Conservation (phyloP, 2,113 vertebrate species). For the Laticauda laticaudata region DNA sequence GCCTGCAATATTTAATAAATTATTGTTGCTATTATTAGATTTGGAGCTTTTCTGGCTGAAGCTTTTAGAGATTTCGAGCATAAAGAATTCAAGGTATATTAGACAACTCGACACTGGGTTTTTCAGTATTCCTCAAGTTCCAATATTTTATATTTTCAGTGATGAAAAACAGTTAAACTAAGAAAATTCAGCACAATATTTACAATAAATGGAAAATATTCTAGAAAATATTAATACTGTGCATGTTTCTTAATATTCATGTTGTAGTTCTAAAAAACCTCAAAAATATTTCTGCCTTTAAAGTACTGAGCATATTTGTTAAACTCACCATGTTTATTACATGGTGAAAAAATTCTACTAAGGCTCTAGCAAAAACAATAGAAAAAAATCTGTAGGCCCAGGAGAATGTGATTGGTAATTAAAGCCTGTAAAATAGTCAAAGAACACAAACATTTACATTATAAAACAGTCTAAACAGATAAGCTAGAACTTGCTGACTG, state of each 20-base stretch:
- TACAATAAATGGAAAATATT: neutral
- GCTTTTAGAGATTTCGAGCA: neutral
- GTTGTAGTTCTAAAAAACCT: neutral
- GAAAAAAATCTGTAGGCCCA: slow-evolving; percentile 29
- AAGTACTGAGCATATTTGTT: slow-evolving; percentile 1
- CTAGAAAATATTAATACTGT: neutral
- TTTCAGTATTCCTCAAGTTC: neutral
- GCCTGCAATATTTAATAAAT: neutral
- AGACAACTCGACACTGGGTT: neutral
- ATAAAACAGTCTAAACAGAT: slow-evolving; percentile 73
- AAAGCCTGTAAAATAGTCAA: slow-evolving; percentile 58
- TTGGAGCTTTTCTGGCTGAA: neutral
- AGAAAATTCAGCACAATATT: neutral
- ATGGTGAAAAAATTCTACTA: neutral
- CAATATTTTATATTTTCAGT: neutral
- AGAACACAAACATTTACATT: slow-evolving; percentile 72
- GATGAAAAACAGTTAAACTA: neutral
- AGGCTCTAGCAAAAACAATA: slow-evolving; percentile 1
- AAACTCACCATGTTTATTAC: slow-evolving; percentile 30
- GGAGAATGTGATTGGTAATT: slow-evolving; percentile 49
- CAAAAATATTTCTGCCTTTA: neutral
- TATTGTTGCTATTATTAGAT: neutral
- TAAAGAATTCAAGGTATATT: neutral
- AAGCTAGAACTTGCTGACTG: slow-evolving; percentile 67
- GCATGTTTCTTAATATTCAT: neutral